A percentile compares a stretch with the other conserved stretches of the same genome.
phyloP scores from a whole-genome alignment of 1,140 invertebrate species.

The Physella acuta region DNA sequence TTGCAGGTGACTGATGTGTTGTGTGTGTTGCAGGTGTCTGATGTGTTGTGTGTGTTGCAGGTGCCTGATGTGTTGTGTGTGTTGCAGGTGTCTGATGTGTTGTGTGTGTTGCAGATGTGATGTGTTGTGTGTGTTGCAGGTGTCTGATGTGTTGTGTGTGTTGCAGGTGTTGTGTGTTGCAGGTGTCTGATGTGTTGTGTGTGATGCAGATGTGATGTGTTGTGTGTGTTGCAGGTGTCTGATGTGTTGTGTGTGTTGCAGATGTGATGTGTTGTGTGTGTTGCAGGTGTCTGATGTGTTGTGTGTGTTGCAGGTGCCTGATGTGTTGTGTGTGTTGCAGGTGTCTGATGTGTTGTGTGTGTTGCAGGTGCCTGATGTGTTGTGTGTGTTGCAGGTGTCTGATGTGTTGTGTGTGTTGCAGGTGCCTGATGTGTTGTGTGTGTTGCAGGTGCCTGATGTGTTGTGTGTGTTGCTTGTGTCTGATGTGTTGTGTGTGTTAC shows the following conservation, averaged over 20 bases:
- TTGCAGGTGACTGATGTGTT: conserved; percentile 68
- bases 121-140: conserved; percentile 90
- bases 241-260: conserved; percentile 84
- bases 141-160: conserved; percentile 73
- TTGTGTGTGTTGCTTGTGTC: conserved; percentile 86
- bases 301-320: conserved; percentile 87
- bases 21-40: conserved; percentile 87
- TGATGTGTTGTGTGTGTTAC: conserved; percentile 68
- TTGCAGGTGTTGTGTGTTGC: too few species aligned
- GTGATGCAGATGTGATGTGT: conserved; percentile 77
- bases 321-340: conserved; percentile 64
- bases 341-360: conserved; percentile 74
- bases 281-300: conserved; percentile 68
- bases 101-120: conserved; percentile 7
- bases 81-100: conserved; percentile 90
- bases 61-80: conserved; percentile 74
- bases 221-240: conserved; percentile 67
- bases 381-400: conserved; percentile 7
- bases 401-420: conserved; percentile 85
- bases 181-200: conserved; percentile 83
- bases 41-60: conserved; percentile 64
- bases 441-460: conserved; percentile 66
- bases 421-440: conserved; percentile 78
- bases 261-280: conserved; percentile 70
- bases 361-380: conserved; percentile 90